These are phyloP conservation scores for Pollicipes pollicipes DNA, from an alignment of 1,140 invertebrate species.

Conservation along the genomic window DNA sequence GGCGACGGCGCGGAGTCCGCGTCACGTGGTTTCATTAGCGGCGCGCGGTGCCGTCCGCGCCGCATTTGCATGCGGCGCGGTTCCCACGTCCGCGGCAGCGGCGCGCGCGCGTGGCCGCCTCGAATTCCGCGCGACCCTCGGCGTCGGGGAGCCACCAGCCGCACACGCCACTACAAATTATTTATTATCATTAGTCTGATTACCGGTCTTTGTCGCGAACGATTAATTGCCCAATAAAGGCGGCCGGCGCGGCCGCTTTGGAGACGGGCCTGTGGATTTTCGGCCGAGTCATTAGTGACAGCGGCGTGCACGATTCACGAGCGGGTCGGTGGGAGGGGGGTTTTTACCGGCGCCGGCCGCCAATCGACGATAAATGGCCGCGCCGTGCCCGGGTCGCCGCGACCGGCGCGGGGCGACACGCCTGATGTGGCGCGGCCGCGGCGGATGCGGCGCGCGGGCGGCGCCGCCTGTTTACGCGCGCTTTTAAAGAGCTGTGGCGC, in stretches of 20 bases:
- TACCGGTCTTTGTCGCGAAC: neutral
- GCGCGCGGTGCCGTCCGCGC: too few species aligned
- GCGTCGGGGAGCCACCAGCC: too few species aligned
- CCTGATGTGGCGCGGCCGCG: neutral
- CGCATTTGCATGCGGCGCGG: neutral
- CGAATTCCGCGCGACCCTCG: neutral
- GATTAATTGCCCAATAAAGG: neutral
- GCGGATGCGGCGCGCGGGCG: too few species aligned
- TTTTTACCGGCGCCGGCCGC: neutral
- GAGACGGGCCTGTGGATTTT: neutral
- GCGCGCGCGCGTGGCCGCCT: too few species aligned
- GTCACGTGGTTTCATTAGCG: neutral
- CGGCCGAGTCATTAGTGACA: conserved; percentile 1
- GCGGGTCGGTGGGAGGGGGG: too few species aligned
- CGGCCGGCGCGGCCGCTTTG: neutral
- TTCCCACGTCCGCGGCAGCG: neutral
- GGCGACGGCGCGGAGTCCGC: too few species aligned
- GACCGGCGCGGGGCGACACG: neutral
- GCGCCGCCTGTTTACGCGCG: neutral
- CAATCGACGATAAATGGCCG: neutral
- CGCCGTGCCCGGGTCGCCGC: neutral
- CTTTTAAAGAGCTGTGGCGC: neutral
- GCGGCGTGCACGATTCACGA: neutral
- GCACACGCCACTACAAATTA: too few species aligned
- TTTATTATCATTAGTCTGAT: neutral